These are phyloP conservation scores for Characodon lateralis DNA, from an alignment of 2,797 vertebrate species.

Conservation along the genomic window DNA sequence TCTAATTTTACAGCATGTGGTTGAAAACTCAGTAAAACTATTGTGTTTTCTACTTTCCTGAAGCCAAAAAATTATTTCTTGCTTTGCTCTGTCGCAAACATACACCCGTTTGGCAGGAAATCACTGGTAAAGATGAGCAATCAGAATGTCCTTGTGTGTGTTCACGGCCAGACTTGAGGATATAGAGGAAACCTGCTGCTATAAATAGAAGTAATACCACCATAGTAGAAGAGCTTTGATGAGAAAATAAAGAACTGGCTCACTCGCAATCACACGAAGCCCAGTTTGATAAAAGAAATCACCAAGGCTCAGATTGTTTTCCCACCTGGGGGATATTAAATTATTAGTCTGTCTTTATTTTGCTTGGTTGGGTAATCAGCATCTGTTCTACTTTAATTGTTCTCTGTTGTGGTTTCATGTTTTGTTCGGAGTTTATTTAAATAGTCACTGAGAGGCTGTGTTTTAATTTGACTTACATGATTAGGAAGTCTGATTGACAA, in stretches of 20 bases:
- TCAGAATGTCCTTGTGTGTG: slow-evolving; percentile 37
- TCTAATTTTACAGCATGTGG: not conserved
- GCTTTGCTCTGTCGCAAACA: not conserved
- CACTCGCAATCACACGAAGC: slow-evolving; percentile 32
- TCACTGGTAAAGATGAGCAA: slow-evolving; percentile 59
- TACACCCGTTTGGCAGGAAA: slow-evolving; percentile 46
- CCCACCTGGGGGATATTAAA: slow-evolving; percentile 31
- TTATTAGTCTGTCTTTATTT: slow-evolving; percentile 40
- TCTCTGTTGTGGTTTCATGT: slow-evolving; percentile 36
- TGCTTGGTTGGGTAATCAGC: slow-evolving; percentile 40
- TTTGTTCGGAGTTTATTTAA: slow-evolving; percentile 48
- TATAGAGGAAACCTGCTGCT: slow-evolving; percentile 35
- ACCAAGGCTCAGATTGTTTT: slow-evolving; percentile 26
- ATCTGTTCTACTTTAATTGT: slow-evolving; percentile 26
- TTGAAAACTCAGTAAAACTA: not conserved
- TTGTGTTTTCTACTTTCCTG: slow-evolving; percentile 1
- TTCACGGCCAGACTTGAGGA: slow-evolving; percentile 29
- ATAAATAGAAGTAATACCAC: slow-evolving; percentile 45
- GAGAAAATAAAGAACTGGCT: slow-evolving; percentile 49
- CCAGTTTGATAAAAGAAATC: slow-evolving; percentile 24
- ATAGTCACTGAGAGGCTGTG: slow-evolving; percentile 40
- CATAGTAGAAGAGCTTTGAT: slow-evolving; percentile 37
- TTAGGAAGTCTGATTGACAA: slow-evolving; percentile 65
- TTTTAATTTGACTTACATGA: slow-evolving; percentile 68
- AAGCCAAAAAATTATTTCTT: not conserved